These are phyloP conservation scores for Torymus aiolomorphi DNA, from an alignment of 2,888 invertebrate species.

Conservation along the genomic window DNA sequence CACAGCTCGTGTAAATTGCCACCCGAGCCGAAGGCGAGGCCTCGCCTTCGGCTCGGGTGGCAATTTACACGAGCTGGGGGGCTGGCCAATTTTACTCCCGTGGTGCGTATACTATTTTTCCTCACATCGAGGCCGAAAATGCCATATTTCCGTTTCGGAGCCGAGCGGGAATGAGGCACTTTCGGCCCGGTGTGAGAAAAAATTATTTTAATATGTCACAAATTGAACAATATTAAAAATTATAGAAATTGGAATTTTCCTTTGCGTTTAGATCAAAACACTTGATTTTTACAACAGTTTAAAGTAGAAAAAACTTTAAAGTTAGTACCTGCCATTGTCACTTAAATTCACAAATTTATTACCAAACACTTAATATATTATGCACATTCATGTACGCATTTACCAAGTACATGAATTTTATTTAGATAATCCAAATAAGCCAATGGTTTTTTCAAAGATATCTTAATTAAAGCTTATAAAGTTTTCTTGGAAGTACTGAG, in stretches of 20 bases:
- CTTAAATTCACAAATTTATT: conserved; percentile 33
- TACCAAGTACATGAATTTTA: conserved; percentile 10
- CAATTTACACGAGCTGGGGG: too few species aligned
- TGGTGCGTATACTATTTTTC: too few species aligned
- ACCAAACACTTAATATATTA: conserved; percentile 22
- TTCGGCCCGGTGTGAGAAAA: too few species aligned
- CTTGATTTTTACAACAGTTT: background rate
- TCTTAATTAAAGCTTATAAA: background rate
- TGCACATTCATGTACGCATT: conserved; percentile 7
- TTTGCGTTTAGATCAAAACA: background rate
- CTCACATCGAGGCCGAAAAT: too few species aligned
- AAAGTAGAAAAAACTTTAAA: background rate
- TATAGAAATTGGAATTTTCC: background rate
- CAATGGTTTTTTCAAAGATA: background rate
- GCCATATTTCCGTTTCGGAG: too few species aligned
- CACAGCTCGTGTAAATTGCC: too few species aligned
- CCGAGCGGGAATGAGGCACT: too few species aligned
- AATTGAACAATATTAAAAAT: too few species aligned
- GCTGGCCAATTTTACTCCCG: too few species aligned
- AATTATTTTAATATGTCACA: too few species aligned
- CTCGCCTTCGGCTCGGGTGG: too few species aligned
- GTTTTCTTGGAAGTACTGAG: background rate
- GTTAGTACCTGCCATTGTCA: conserved; percentile 37
- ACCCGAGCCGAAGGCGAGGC: too few species aligned
- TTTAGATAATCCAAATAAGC: conserved; percentile 1